Base-by-base conservation (phyloP, 2,113 vertebrate species). In the Polyodon spathula region DNA sequence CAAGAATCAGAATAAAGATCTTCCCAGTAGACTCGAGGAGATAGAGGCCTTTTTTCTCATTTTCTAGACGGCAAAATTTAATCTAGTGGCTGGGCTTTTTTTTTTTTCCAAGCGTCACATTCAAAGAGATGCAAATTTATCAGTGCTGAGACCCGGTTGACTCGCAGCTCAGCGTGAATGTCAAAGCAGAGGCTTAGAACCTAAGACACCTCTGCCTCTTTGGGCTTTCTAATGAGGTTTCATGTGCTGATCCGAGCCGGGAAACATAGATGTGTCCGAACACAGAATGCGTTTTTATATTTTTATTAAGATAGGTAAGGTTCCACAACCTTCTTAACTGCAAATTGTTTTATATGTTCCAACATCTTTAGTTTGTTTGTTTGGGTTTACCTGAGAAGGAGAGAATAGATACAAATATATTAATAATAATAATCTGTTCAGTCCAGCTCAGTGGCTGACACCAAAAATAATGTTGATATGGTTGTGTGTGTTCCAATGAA, bases 1-100 rank as follows among this genome's bases (percentile, higher is more conserved):
- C 95, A 98, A 97, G 94, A 95, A 98, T 98, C 95, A 94, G 92
- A 97, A 97, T 95, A 95, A 95, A 95, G 93, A 97, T 95, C 94
- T 97, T 92, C 94, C 94, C 93, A 94, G 92, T 91, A 95, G 93
- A 97, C 95, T 94, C 86, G 78, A 87, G 78, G 84, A 94, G 93
- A 97, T 95, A 97, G 89, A 92, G 89, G 84, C 87, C 74, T 82
- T 87, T 95, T 95, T 96, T 95, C 95, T 96, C 93, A 97, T 96
- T 97, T 97, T 97, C 94, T 95, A 92, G 92, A 93, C 64, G 88
- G 92, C 89, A 94, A 94, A 97, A 93, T 95, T 92, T 94, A 96
- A 95, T 96, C 94, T 95, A 91, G 88, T 88, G 82, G 85, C 89
- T 87, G 81, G 7, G 80, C 81, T 62, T 53, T 63, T 58, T 66